These are phyloP conservation scores for Bombus sylvicola DNA, from an alignment of 1,140 invertebrate genomes.

Conservation along the genomic window DNA sequence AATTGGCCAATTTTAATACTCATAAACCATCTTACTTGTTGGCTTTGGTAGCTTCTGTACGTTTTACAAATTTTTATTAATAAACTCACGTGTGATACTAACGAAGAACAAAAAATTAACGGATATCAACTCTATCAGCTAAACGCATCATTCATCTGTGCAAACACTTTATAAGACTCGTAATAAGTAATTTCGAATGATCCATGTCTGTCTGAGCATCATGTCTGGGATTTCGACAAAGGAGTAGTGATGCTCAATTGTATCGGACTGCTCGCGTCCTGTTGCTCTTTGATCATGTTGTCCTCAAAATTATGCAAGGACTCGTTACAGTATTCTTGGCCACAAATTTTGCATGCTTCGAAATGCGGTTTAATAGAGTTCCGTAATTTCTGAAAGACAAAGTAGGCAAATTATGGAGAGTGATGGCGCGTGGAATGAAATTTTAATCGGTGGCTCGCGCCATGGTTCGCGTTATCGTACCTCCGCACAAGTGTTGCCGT, in stretches of 20 bases:
- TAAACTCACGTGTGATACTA: not conserved
- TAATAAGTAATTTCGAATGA: not conserved
- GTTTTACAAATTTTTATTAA: not conserved
- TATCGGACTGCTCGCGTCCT: conserved; percentile 72
- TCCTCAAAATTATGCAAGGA: conserved; percentile 74
- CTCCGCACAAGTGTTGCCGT: conserved; percentile 88
- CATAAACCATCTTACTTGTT: not conserved
- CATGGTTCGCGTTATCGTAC: conserved; percentile 81
- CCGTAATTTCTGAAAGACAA: conserved; percentile 82
- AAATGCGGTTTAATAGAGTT: conserved; percentile 84
- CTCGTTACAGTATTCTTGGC: conserved; percentile 78
- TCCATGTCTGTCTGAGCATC: not conserved
- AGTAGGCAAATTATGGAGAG: not conserved
- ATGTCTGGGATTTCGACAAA: conserved; percentile 48
- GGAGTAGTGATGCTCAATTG: conserved; percentile 56
- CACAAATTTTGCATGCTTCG: conserved; percentile 85
- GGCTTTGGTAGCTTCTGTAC: not conserved
- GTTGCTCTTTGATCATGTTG: conserved; percentile 71
- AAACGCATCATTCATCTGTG: not conserved
- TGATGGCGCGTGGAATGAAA: not conserved
- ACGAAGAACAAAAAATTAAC: not conserved
- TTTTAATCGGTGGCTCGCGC: conserved; percentile 13
- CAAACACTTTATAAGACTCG: not conserved
- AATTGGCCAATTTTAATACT: no score
- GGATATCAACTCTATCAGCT: not conserved